Conservation (phyloP, 2,113 vertebrate genomes). For the Limnothrissa miodon region DNA sequence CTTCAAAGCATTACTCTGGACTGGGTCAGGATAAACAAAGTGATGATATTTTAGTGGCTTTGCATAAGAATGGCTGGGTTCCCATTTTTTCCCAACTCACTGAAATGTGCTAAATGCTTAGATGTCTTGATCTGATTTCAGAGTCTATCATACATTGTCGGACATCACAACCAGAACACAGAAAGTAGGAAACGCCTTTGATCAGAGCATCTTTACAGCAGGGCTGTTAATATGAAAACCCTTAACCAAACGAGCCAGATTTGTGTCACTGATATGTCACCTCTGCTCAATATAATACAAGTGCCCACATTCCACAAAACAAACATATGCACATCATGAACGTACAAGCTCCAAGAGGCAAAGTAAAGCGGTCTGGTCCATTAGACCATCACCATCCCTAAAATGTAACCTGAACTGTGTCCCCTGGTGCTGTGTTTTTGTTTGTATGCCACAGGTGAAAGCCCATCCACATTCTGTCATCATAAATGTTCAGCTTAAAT, state of each 20-base stretch:
- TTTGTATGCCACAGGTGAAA: not conserved
- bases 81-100: not conserved
- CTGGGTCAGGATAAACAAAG: not conserved
- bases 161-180: not conserved
- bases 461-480: not conserved
- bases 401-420: too few species aligned
- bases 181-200: not conserved
- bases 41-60: not conserved
- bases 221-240: not conserved
- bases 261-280: too few species aligned
- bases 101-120: not conserved
- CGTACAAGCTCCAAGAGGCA: too few species aligned
- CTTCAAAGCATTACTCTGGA: not conserved
- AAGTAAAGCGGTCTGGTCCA: too few species aligned
- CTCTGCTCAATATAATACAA: too few species aligned
- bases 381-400: not conserved
- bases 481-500: constrained; percentile 19
- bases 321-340: too few species aligned
- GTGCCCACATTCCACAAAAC: too few species aligned
- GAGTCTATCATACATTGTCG: not conserved
- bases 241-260: not conserved
- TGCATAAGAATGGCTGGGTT: not conserved
- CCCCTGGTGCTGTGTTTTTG: not conserved
- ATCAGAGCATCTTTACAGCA: not conserved
- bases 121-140: not conserved